Percentiles rank a stretch among this genome's conserved stretches.
Conservation (phyloP, 2,888 invertebrate species). For the Drosophila setosimentum region DNA sequence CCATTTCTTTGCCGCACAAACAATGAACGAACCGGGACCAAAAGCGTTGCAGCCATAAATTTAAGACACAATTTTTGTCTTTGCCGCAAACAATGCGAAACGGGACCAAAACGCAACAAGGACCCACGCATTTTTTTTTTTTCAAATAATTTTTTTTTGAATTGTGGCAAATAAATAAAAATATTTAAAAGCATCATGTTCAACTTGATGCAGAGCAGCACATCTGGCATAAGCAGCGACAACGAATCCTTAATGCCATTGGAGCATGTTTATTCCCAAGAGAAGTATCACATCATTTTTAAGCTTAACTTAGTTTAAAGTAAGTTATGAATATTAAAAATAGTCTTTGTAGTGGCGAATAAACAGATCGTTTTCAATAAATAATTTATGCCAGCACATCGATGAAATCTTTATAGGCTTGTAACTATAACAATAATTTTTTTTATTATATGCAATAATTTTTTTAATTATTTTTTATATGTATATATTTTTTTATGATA, state of each 20-base stretch:
- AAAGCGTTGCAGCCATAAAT: constrained; percentile 77
- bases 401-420: neutral
- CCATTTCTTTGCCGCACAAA: constrained; percentile 57
- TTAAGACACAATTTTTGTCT: constrained; percentile 41
- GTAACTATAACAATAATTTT: constrained; percentile 7
- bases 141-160: constrained; percentile 31
- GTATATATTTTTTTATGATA: constrained; percentile 1
- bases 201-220: neutral
- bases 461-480: constrained; percentile 12
- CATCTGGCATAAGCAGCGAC: neutral
- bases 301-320: neutral
- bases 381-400: neutral
- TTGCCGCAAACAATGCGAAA: constrained; percentile 19
- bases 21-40: constrained; percentile 52
- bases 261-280: neutral
- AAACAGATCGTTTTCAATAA: too few relatives aligned
- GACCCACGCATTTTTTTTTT: constrained; percentile 24
- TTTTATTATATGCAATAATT: constrained; percentile 12
- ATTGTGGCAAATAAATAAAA: constrained; percentile 30
- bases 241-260: neutral
- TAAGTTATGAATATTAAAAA: neutral
- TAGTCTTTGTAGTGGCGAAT: neutral
- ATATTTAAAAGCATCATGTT: constrained; percentile 1
- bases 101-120: constrained; percentile 12
- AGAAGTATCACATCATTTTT: neutral